Percentiles rank a stretch among this genome's conserved stretches.
These are phyloP conservation scores for Trachelus iudaicus DNA, from an alignment of 2,888 invertebrate species.

Conservation along the genomic window DNA sequence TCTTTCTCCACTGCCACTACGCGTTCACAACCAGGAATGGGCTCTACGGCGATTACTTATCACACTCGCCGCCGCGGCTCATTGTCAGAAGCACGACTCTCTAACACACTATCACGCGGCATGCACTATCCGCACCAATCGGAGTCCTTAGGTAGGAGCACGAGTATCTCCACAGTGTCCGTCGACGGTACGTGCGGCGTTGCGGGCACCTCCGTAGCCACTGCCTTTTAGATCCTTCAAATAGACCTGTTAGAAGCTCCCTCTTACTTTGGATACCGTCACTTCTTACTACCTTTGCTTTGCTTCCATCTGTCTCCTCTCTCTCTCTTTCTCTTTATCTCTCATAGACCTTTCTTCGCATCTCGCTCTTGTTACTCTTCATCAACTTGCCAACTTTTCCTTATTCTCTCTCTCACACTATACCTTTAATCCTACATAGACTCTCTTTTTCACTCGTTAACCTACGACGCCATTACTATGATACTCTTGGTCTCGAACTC, in stretches of 20 bases:
- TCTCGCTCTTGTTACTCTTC: not conserved
- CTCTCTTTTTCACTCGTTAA: not conserved
- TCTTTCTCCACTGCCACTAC: slow-evolving; percentile 59
- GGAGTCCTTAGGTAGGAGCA: not conserved
- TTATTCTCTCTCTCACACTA: not conserved
- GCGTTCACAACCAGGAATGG: slow-evolving; percentile 41
- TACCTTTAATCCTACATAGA: not conserved
- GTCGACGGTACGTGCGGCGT: slow-evolving; percentile 20
- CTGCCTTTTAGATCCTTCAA: slow-evolving; percentile 19
- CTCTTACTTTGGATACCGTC: not conserved
- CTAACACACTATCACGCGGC: slow-evolving; percentile 14
- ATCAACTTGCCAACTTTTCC: not conserved
- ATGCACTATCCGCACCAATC: not conserved
- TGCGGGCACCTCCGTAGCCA: slow-evolving; percentile 18
- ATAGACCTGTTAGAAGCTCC: not conserved
- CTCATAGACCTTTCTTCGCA: not conserved
- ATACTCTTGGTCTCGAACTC: not conserved
- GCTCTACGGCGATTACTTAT: slow-evolving; percentile 49
- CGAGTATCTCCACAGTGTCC: not conserved
- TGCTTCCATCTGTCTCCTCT: not conserved
- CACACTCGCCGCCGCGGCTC: slow-evolving; percentile 57
- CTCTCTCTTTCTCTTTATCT: slow-evolving; percentile 9
- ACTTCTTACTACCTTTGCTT: not conserved
- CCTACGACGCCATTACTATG: not conserved
- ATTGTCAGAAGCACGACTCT: slow-evolving; percentile 57